Evolutionary conservation across 2,113 vertebrate genomes (phyloP).

Genomic region (Myxocyprinus asiaticus): DNA sequence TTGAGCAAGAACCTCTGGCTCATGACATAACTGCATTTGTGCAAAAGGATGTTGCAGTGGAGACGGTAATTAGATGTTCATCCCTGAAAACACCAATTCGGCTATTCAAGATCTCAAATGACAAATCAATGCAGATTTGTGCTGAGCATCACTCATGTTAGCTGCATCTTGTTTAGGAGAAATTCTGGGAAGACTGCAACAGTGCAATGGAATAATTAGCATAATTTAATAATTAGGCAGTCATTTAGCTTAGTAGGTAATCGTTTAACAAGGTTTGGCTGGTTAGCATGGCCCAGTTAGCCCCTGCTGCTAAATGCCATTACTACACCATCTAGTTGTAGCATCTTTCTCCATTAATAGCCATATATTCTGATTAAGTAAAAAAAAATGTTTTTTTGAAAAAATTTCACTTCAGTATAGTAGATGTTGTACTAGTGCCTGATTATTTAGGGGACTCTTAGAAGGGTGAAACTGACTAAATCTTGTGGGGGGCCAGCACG

Average conservation of each 20-base stretch:
- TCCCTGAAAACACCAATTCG: not conserved
- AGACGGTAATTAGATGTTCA: not conserved
- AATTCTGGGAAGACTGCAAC: not conserved
- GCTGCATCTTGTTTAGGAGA: not conserved
- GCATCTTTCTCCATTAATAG: too few species aligned
- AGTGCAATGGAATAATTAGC: not conserved
- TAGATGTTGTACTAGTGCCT: too few species aligned
- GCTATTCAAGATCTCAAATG: not conserved
- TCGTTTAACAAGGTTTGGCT: too few species aligned
- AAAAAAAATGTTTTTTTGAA: too few species aligned
- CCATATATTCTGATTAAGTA: too few species aligned
- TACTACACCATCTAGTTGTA: too few species aligned
- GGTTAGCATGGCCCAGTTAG: too few species aligned
- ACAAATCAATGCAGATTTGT: slow-evolving; percentile 9
- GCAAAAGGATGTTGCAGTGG: not conserved
- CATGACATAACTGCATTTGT: not conserved
- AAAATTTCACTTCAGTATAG: too few species aligned
- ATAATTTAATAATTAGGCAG: not conserved
- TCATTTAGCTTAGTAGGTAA: not conserved
- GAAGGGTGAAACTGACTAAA: too few species aligned
- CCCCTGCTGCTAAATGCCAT: too few species aligned
- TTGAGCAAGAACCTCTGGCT: not conserved
- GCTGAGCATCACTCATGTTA: not conserved
- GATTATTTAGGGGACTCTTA: too few species aligned
- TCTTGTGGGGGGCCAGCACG: too few species aligned